Base-by-base conservation (phyloP, 2,888 invertebrate species). In the Cetonia aurata region DNA sequence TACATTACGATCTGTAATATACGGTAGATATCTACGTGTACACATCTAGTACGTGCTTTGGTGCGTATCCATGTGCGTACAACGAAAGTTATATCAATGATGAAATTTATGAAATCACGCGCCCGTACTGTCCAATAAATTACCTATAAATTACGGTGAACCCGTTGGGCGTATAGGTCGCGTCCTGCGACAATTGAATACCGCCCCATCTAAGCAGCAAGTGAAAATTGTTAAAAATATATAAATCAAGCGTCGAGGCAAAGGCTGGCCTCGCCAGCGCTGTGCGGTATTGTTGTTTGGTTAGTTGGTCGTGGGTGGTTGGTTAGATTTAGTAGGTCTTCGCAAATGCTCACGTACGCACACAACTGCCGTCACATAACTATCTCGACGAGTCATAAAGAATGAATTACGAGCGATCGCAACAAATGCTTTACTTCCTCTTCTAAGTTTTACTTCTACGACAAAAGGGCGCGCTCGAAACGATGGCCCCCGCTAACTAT, bases 361-460 rank as follows among this genome's bases (percentile, higher is more conserved):
- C 37, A 65, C 62, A 65, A 50, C 62, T 48, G 17, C 62, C 52
- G 50, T 74, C 74, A 75, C 56, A 73, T 73, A 71, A 70, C 73
- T 72, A 75, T 74, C 74, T 72, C 66, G 65, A 31, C 60, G 70
- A 59, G 71, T 55, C 66, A 74, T 77, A 75, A 77, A 75, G 72
- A 72, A 73, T 77, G 77, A 77, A 71, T 75, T 76, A 77, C 74
- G 75, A 72, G 72, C 74, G 69, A 74, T 73, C 74, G 73, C 72
- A 71, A 67, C 73, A 73, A 76, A 74, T 75, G 73, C 67, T 72
- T 25, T 55, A 70, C 65, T 53, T 57, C 57, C 56, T 55, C 67
- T 67, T 19, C 37, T 57, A 57, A 67, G 67, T 56, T 67, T 57
- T 67, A 44, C 56, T 67, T 67, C 67, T 57, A 67, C 56, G 56